A percentile compares a stretch with the other conserved stretches of the same genome.
These are phyloP conservation scores for Agrochola macilenta DNA, from an alignment of 2,888 invertebrate species.

Conservation along the genomic window DNA sequence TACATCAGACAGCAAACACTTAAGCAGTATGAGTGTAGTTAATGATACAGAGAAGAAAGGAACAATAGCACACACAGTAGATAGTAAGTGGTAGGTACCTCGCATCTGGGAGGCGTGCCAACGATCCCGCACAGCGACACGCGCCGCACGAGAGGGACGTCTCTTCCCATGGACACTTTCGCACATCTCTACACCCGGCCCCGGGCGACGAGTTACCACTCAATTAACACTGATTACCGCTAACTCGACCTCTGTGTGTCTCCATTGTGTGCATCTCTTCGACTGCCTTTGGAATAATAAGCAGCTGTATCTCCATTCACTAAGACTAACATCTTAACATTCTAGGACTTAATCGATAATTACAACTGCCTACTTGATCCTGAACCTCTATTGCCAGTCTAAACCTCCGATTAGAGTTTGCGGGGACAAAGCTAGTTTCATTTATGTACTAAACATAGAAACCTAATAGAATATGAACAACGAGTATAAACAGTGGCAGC, in stretches of 20 bases:
- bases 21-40: constrained; percentile 61
- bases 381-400: constrained; percentile 40
- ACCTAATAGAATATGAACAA: constrained; percentile 33
- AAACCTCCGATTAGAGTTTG: constrained; percentile 55
- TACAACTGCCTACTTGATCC: constrained; percentile 60
- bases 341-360: constrained; percentile 63
- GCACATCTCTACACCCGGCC: constrained; percentile 73
- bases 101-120: constrained; percentile 74
- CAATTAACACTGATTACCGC: constrained; percentile 82
- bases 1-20: constrained; percentile 57
- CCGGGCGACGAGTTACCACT: constrained; percentile 74
- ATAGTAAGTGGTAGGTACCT: constrained; percentile 73
- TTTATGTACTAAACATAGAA: constrained; percentile 48
- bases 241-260: constrained; percentile 77
- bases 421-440: constrained; percentile 73
- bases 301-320: constrained; percentile 66
- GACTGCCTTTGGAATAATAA: constrained; percentile 70
- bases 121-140: constrained; percentile 79
- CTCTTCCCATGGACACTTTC: constrained; percentile 78
- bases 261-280: constrained; percentile 68
- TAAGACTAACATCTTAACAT: constrained; percentile 64
- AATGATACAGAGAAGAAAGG: constrained; percentile 63
- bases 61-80: constrained; percentile 63
- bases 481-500: constrained; percentile 56
- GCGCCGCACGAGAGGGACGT: constrained; percentile 79